phyloP scores from a whole-genome alignment of 2,113 vertebrate species.

The Microcebus lehilahytsara region DNA sequence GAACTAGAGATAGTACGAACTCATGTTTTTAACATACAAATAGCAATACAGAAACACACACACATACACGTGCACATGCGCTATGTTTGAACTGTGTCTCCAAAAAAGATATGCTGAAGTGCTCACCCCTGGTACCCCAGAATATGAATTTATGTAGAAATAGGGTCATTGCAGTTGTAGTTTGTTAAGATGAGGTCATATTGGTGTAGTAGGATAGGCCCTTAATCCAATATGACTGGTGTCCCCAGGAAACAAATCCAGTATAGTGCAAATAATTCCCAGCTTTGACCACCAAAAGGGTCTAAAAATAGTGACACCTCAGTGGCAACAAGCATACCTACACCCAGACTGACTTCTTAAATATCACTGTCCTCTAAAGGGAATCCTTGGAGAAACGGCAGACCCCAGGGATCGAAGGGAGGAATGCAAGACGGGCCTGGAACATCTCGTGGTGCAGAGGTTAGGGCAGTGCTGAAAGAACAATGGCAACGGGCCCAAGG shows the following conservation, averaged over 20 bases:
- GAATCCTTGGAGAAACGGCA: not conserved
- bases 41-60: not conserved
- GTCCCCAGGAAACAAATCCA: not conserved
- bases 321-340: not conserved
- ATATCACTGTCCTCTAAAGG: not conserved
- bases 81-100: not conserved
- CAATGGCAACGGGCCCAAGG: not conserved
- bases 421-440: not conserved
- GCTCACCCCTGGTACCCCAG: not conserved
- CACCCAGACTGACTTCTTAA: not conserved
- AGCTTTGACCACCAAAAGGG: not conserved
- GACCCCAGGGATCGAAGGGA: not conserved
- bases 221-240: not conserved
- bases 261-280: not conserved
- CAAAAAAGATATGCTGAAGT: not conserved
- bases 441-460: not conserved
- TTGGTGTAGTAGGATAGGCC: not conserved
- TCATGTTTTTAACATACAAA: not conserved
- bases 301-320: not conserved
- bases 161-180: not conserved
- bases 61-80: fast-evolving
- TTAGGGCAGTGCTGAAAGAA: not conserved
- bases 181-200: not conserved
- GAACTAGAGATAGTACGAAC: not conserved
- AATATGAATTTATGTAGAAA: not conserved